Evolutionary conservation across 1,140 invertebrate genomes (phyloP).

Genomic region (Pararge aegeria): DNA sequence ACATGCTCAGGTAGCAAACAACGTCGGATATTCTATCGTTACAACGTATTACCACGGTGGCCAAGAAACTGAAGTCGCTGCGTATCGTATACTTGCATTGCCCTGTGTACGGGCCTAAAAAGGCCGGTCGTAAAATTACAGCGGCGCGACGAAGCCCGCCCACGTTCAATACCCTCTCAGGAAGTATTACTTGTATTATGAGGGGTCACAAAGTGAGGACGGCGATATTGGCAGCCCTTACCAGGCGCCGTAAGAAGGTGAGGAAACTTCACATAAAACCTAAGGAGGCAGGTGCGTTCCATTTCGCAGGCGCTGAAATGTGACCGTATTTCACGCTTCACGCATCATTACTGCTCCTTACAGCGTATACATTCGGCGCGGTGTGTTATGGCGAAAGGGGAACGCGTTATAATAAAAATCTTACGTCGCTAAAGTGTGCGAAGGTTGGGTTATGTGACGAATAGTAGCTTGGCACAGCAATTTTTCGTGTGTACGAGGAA

Average conservation of each 20-base stretch:
- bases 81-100: neutral
- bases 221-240: conserved; percentile 72
- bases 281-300: conserved; percentile 74
- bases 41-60: too few species aligned
- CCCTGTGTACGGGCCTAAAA: neutral
- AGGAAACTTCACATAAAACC: conserved; percentile 13
- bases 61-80: too few species aligned
- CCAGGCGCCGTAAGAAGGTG: conserved; percentile 36
- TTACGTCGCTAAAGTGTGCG: conserved; percentile 31
- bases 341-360: conserved; percentile 64
- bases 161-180: conserved; percentile 70
- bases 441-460: conserved; percentile 5
- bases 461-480: neutral
- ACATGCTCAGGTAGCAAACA: too few species aligned
- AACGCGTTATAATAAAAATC: conserved; percentile 71
- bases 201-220: conserved; percentile 76
- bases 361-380: conserved; percentile 51
- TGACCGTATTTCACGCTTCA: conserved; percentile 69
- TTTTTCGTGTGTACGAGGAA: too few species aligned
- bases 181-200: conserved; percentile 75
- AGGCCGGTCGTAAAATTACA: conserved; percentile 61
- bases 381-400: conserved; percentile 47
- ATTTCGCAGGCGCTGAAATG: conserved; percentile 69
- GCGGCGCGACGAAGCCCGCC: conserved; percentile 43
- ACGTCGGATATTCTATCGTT: too few species aligned